These are phyloP conservation scores for Loxodonta africana DNA, from an alignment of 2,113 vertebrate species.

Conservation along the genomic window DNA sequence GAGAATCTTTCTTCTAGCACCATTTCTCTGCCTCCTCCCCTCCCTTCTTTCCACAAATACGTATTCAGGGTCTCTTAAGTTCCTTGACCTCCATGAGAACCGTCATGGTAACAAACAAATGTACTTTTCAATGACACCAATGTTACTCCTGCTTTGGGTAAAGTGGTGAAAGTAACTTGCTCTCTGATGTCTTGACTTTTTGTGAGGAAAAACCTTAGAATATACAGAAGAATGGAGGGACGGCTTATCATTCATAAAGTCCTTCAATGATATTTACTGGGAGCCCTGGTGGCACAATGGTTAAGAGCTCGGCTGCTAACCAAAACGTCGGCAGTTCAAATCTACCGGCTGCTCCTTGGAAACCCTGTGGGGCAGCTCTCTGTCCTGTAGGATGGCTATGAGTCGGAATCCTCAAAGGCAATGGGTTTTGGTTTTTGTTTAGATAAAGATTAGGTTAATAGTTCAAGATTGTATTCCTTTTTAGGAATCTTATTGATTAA, in stretches of 20 bases:
- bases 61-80: not conserved
- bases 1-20: not conserved
- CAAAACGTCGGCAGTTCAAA: too few relatives aligned
- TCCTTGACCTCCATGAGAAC: not conserved
- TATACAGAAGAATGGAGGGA: not conserved
- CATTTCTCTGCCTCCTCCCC: accelerated
- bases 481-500: not conserved
- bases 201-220: conserved; percentile 19
- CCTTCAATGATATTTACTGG: not conserved
- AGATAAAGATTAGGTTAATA: not conserved
- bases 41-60: not conserved
- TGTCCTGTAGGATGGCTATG: too few relatives aligned
- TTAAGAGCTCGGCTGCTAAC: too few relatives aligned
- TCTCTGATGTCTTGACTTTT: conserved; percentile 35
- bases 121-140: not conserved
- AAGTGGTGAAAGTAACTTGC: not conserved
- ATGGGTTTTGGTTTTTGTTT: not conserved
- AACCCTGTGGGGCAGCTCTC: too few relatives aligned
- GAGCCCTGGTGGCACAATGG: too few relatives aligned
- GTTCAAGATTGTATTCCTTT: conserved; percentile 7
- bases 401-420: too few relatives aligned
- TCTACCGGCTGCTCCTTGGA: too few relatives aligned
- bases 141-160: not conserved
- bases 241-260: not conserved
- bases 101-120: not conserved